Base-by-base conservation (phyloP, 2,888 invertebrate species). In the Calameuta filiformis region DNA sequence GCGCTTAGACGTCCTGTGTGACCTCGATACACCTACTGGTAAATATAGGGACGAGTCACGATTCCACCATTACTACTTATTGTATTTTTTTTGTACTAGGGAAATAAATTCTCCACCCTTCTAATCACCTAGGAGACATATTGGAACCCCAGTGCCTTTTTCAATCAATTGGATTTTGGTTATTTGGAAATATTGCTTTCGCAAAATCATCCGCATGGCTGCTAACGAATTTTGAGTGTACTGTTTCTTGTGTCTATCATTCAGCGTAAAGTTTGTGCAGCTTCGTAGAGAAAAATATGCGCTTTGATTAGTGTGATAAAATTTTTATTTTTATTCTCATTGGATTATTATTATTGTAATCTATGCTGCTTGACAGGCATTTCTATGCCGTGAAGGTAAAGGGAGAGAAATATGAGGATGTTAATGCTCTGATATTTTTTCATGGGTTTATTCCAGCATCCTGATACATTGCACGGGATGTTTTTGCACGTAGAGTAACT, bases 11-110 rank as follows among this genome's bases (percentile, higher is more conserved):
- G 80, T 76, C 81, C 81, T 79, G 78, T 81, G 83, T 85, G 85
- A 85, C 85, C 86, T 84, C 85, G 85, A 86, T 86, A 85, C 83
- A 83, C 80, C 82, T 80, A 83, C 79, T 83, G 80, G 82, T 82
- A 77, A 81, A 82, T 80, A 80, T 79, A 75, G 69, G 30, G 34
- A 77, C 69, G 37, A 76, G 68, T 74, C 56, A 37, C 37, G 33
- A 31, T 31, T 31, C 31, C 71, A 31, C 71, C 71, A 34, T 34
- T 34, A 71, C 71, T 15, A 56, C 15, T 23, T 56, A 56, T 56
- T 15, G 56, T 23, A 23, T 56, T 56, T 56, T 56, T 23, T 56
- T 23, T 23, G 23, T 56, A 23, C 40, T 9, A 23, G 23, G 56
- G 2, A 56, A 56, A 23, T 15, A 15, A 56, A 56, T 56, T 23